Evolutionary conservation across 2,888 invertebrate species (phyloP).

Genomic region (Chirona hameri): DNA sequence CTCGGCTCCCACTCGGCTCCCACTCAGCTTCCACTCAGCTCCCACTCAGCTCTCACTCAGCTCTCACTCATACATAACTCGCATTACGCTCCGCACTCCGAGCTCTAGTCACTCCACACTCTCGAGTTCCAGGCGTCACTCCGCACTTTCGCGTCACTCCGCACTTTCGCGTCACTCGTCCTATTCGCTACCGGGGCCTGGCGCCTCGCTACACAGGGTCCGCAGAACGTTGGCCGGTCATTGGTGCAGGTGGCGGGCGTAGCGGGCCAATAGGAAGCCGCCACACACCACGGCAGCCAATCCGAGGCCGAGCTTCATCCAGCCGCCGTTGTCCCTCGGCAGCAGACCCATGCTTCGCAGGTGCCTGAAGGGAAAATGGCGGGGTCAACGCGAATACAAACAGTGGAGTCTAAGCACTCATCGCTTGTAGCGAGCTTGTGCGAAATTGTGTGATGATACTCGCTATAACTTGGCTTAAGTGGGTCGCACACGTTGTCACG

Average conservation of each 20-base stretch:
- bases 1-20: no score
- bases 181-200: background rate
- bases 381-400: background rate
- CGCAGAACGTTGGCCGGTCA: background rate
- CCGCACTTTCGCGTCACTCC: background rate
- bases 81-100: no score
- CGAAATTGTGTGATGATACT: no score
- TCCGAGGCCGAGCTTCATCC: conserved; percentile 24
- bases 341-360: conserved; percentile 6
- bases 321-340: background rate
- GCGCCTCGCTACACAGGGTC: background rate
- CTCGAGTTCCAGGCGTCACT: background rate
- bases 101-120: background rate
- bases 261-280: conserved; percentile 28
- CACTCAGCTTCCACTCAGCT: no score
- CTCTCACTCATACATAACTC: no score
- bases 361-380: background rate
- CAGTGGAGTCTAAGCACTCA: background rate
- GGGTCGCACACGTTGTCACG: no score
- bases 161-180: background rate
- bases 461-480: no score
- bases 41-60: no score
- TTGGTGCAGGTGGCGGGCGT: conserved; percentile 2
- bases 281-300: conserved; percentile 8
- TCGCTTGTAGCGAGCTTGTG: no score